A percentile compares a stretch with the other conserved stretches of the same genome.
These are phyloP conservation scores for Torymus tubicola DNA, from an alignment of 2,888 invertebrate species.

Conservation along the genomic window DNA sequence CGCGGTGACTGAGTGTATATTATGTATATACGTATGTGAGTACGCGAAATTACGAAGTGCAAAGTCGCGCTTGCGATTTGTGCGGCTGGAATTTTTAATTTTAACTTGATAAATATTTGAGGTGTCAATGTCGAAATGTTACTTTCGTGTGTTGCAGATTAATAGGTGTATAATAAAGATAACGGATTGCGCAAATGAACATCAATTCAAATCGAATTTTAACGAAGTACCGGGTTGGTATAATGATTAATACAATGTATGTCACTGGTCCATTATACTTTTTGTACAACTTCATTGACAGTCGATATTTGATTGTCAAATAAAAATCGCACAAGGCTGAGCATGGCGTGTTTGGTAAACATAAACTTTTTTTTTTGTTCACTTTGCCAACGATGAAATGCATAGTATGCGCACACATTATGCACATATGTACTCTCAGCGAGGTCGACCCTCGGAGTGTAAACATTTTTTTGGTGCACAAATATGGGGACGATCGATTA, in stretches of 20 bases:
- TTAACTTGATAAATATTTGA: too few species aligned
- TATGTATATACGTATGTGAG: background rate
- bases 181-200: too few species aligned
- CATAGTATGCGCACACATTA: constrained; percentile 21
- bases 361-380: constrained; percentile 59
- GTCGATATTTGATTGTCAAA: background rate
- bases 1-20: background rate
- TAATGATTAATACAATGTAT: too few species aligned
- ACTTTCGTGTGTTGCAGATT: too few species aligned
- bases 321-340: constrained; percentile 49
- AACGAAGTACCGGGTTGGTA: too few species aligned
- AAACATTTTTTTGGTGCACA: constrained; percentile 29
- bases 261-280: too few species aligned
- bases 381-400: constrained; percentile 26
- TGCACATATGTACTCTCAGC: constrained; percentile 29
- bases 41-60: too few species aligned
- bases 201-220: too few species aligned
- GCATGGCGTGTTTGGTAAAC: constrained; percentile 16
- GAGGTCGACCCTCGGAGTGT: constrained; percentile 22
- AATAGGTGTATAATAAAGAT: too few species aligned
- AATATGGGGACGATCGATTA: constrained; percentile 42
- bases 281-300: background rate
- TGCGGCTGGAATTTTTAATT: too few species aligned
- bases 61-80: too few species aligned
- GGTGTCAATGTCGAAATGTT: too few species aligned